phyloP scores from a whole-genome alignment of 2,888 invertebrate genomes.

The Tenthredo livida region DNA sequence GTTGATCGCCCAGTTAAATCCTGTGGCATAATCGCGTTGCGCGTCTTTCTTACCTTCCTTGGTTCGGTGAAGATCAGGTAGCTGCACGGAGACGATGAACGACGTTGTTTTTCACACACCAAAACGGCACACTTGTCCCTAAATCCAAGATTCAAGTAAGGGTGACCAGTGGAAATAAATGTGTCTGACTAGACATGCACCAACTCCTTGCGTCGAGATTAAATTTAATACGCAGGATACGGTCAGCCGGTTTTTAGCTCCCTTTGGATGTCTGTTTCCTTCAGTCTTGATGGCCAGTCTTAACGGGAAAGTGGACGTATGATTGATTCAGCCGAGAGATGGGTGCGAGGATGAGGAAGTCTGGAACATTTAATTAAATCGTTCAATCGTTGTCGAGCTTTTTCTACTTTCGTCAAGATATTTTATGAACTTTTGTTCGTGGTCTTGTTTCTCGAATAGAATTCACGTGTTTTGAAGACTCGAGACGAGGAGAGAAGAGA shows the following conservation, averaged over 20 bases:
- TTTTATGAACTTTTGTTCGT: not conserved
- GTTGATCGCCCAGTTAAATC: constrained; percentile 6
- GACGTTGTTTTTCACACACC: not conserved
- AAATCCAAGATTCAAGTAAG: not conserved
- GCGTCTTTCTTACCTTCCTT: constrained; percentile 38
- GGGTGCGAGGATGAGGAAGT: not conserved
- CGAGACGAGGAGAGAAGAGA: not conserved
- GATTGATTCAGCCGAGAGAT: not conserved
- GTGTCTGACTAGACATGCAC: not conserved
- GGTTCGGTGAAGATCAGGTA: constrained; percentile 14
- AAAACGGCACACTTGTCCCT: not conserved
- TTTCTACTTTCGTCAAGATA: not conserved
- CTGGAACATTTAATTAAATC: not conserved
- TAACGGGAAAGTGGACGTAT: constrained; percentile 4
- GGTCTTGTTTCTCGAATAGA: not conserved
- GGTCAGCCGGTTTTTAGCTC: not conserved
- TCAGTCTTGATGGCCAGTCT: not conserved
- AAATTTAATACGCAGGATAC: not conserved
- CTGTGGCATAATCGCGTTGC: constrained; percentile 22
- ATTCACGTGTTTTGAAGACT: not conserved
- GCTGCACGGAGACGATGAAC: not conserved
- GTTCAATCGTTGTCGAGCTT: not conserved
- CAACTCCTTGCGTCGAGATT: not conserved
- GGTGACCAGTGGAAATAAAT: not conserved
- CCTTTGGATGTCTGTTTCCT: not conserved